Evolutionary conservation across 2,113 vertebrate species (phyloP), one percentile per base, ranked within the genome.

Genomic region (Zeus faber): DNA sequence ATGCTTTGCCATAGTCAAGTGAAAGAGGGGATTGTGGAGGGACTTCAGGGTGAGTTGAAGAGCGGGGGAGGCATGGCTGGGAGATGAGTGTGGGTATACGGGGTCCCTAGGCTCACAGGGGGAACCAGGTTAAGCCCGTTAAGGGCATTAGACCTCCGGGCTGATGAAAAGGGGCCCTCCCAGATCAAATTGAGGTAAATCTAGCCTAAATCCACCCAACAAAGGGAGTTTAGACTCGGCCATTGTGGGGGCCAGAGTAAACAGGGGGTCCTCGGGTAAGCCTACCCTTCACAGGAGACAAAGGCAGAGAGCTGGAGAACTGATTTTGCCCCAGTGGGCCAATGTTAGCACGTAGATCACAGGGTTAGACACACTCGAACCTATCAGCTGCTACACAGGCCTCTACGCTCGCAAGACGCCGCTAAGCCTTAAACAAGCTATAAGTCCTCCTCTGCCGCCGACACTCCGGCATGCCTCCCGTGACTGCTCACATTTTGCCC

Each of bases 141-240:
- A 88, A 88, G 82, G 89, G 89, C 87, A 89, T 91, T 92, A 92
- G 90, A 91, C 91, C 91, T 92, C 91, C 91, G 84, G 79, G 81
- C 87, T 90, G 89, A 92, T 92, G 89, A 93, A 93, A 92, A 87
- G 82, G 83, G 84, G 85, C 85, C 84, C 77, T 84, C 66, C 67
- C 73, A 86, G 87, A 88, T 91, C 89, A 89, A 91, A 92, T 88
- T 76, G 82, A 89, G 89, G 86, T 87, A 93, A 92, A 91, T 87
- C 91, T 90, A 79, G 78, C 85, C 88, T 87, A 89, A 92, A 92
- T 91, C 91, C 87, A 77, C 72, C 79, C 77, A 66, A 92, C 90
- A 90, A 90, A 90, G 83, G 82, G 88, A 93, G 84, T 87, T 85
- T 85, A 88, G 89, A 88, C 86, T 89, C 73, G 52, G 65, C 84